Percentiles rank a stretch among this genome's conserved stretches.
phyloP scores from a whole-genome alignment of 1,140 invertebrate species.

The Atta colombica region DNA sequence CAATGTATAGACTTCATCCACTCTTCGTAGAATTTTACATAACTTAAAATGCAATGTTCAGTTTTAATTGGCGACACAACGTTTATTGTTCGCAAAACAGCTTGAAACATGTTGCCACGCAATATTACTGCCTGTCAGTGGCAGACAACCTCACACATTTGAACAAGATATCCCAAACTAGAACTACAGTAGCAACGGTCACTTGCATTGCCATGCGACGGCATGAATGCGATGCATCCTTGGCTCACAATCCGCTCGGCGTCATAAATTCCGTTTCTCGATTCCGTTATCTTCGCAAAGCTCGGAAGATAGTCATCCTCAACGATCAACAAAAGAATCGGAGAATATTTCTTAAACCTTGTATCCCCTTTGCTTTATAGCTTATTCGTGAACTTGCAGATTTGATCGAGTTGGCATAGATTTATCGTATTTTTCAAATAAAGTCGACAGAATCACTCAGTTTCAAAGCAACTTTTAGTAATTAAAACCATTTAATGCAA shows the following conservation, averaged over 20 bases:
- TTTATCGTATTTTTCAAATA: constrained; percentile 21
- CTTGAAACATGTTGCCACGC: constrained; percentile 10
- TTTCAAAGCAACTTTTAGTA: constrained; percentile 7
- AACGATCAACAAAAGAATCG: not conserved
- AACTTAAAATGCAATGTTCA: constrained; percentile 28
- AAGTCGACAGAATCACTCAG: not conserved
- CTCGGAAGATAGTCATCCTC: not conserved
- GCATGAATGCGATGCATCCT: constrained; percentile 69
- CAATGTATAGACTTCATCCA: not conserved
- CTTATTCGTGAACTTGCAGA: not conserved
- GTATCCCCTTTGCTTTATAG: not conserved
- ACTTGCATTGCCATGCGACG: constrained; percentile 68
- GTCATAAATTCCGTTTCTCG: constrained; percentile 65
- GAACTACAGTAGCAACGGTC: constrained; percentile 43
- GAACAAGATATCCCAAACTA: constrained; percentile 47
- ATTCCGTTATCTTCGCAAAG: constrained; percentile 64
- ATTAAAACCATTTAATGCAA: not conserved
- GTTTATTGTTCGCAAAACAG: constrained; percentile 47
- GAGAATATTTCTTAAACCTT: not conserved
- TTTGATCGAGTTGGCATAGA: constrained; percentile 17
- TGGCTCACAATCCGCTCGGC: constrained; percentile 39
- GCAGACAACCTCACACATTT: constrained; percentile 55
- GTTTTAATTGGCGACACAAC: constrained; percentile 35
- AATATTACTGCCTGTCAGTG: constrained; percentile 61
- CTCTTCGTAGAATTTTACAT: not conserved